These are phyloP conservation scores for Callopanchax toddi DNA, from an alignment of 2,113 vertebrate genomes.

Conservation along the genomic window DNA sequence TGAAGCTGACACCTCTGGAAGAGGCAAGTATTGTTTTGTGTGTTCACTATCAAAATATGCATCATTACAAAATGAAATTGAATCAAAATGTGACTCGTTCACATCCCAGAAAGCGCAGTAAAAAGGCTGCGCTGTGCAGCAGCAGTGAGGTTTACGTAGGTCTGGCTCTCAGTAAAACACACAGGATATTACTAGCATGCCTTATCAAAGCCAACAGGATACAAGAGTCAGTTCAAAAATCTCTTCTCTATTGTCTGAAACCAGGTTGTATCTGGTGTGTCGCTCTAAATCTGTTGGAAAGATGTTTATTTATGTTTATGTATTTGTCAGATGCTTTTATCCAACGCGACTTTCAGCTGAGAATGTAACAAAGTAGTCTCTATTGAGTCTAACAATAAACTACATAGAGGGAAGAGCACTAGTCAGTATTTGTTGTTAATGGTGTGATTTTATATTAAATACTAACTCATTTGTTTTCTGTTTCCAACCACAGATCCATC, in stretches of 20 bases:
- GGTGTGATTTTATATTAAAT: neutral
- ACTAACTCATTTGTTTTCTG: conserved; percentile 22
- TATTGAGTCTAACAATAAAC: no score
- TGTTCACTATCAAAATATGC: conserved; percentile 8
- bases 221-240: conserved; percentile 16
- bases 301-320: no score
- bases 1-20: no score
- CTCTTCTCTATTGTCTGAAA: conserved; percentile 24
- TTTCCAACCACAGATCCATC: conserved; percentile 1
- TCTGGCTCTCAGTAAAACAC: conserved; percentile 18
- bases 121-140: neutral
- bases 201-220: conserved; percentile 37
- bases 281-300: neutral
- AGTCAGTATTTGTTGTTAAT: no score
- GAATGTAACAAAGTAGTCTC: no score
- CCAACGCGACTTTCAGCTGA: no score
- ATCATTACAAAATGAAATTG: neutral
- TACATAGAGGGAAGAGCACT: no score
- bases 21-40: no score
- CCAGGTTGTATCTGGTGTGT: neutral
- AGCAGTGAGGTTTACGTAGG: neutral
- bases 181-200: conserved; percentile 50
- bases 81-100: no score
- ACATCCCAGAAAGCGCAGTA: conserved; percentile 3
- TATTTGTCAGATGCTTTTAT: no score